Base-by-base conservation (phyloP, 2,113 vertebrate genomes). In the Channa argus region DNA sequence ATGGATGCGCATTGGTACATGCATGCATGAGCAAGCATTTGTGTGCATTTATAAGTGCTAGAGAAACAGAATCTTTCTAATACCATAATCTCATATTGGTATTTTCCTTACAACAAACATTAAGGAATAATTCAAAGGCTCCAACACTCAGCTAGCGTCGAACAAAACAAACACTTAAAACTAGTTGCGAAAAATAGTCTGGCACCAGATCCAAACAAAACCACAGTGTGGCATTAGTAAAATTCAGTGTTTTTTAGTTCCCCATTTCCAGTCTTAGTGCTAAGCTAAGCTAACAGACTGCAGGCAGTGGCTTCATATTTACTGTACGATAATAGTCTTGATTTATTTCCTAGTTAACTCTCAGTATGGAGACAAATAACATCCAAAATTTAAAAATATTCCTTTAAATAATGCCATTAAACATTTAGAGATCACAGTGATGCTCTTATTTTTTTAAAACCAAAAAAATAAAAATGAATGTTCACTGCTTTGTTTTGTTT, bases 401-500 rank as follows among this genome's bases (percentile, higher is more conserved):
- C 5, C n/a, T 47, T 12, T 14, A 38, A 38, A 60, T 49, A 41
- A 64, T 6, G 50, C 2, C 41, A 11, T 33, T 44, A 34, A 39
- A 24, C 37, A 54, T 10, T 33, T n/a, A 52, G 37, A n/a, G 58
- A 11, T 37, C 10, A 50, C 5, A 15, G 2, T 6, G 14, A 63
- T 24, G 14, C 12, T 61, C 33, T 37, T 5, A 41, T 54, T 11
- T 37, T 58, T 12, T 64, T 1, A 4, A 34, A 5, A 39, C 5
- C 33, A 7, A 52, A 67, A 7, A 1, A 49, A 6, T 8, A 47
- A 41, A 37, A 49, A 10, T 41, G 1, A 43, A 37, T 2, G 36
- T 70, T 68, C 14, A 44, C 15, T 77, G 53, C 6, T 61, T 50
- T 12, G 12, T 72, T 66, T 70, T 64, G 33, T 77, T 63, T 81